Percentiles rank a stretch among this genome's conserved stretches.
These are phyloP conservation scores for Sinosuthora webbiana DNA, from an alignment of 2,113 vertebrate species.

Conservation along the genomic window DNA sequence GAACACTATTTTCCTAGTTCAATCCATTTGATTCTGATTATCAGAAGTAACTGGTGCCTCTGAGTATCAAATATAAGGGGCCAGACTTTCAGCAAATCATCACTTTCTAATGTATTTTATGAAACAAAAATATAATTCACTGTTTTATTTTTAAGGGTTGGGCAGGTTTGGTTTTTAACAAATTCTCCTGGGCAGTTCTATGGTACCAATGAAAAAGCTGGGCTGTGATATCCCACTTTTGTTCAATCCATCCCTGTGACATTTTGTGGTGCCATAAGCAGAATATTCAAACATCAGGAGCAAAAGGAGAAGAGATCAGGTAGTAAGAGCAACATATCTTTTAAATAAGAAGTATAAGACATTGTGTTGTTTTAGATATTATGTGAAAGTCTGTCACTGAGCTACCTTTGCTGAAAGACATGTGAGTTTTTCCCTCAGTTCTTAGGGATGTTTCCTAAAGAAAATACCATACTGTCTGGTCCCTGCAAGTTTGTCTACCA, in stretches of 20 bases:
- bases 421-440: not conserved
- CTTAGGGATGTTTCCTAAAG: not conserved
- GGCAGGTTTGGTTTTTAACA: not conserved
- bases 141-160: not conserved
- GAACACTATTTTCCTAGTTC: not conserved
- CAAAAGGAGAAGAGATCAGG: not conserved
- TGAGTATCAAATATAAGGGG: not conserved
- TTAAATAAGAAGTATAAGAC: not conserved
- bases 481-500: conserved; percentile 3
- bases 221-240: not conserved
- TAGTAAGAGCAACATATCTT: not conserved
- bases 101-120: not conserved
- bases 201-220: not conserved
- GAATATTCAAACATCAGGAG: not conserved
- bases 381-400: not conserved
- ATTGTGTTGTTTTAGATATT: not conserved
- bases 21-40: not conserved
- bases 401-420: not conserved
- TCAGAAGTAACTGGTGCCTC: not conserved
- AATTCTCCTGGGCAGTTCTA: not conserved
- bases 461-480: not conserved
- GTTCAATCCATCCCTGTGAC: not conserved
- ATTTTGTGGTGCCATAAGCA: not conserved
- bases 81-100: not conserved
- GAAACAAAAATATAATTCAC: not conserved